Base-by-base conservation (phyloP, 1,140 invertebrate genomes). In the Protaetia brevitarsis region DNA sequence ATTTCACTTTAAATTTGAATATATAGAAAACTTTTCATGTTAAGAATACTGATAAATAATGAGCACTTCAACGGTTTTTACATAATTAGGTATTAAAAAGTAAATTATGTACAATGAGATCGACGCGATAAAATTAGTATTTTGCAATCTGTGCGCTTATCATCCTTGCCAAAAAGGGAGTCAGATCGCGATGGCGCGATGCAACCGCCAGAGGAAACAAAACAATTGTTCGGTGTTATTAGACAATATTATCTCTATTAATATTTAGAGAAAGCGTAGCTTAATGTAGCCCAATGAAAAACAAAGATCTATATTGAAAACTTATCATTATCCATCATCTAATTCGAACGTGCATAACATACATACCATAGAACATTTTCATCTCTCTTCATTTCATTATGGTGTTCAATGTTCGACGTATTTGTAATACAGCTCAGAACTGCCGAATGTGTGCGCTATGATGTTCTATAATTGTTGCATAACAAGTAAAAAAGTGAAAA, bases 181-280 rank as follows among this genome's bases (percentile, higher is more conserved):
- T 6, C 13, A 45, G 41, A 45, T 45, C 7, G 16, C 10, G 13
- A 4, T 45, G 3, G 16, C 7, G 13, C 41, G 13, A 1, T 19
- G 3, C 3, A 45, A 21, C 41, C 16, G 13, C 4, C 10, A 45
- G 13, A 45, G 13, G 6, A 45, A 19, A 45, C 16, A 16, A 16
- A 45, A 37, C 36, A 45, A 45, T 45, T 45, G 41, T 45, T 45
- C 13, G 41, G 41, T 45, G 41, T 45, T 41, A 41, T 41, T 45
- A 45, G 41, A 45, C 41, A 45, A 45, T 45, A 45, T 45, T 45
- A 45, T 19, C 41, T 45, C 41, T 45, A 45, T 37, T 45, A 19
- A 45, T 21, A 45, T 19, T 45, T 45, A 45, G 41, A 45, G 41
- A 45, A 45, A 45, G 13, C 23, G 41, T 45, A 45, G 41, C 41